A percentile compares a stretch with the other conserved stretches of the same genome.
These are phyloP conservation scores for Kryptopterus vitreolus DNA, from an alignment of 2,797 vertebrate species.

Conservation along the genomic window DNA sequence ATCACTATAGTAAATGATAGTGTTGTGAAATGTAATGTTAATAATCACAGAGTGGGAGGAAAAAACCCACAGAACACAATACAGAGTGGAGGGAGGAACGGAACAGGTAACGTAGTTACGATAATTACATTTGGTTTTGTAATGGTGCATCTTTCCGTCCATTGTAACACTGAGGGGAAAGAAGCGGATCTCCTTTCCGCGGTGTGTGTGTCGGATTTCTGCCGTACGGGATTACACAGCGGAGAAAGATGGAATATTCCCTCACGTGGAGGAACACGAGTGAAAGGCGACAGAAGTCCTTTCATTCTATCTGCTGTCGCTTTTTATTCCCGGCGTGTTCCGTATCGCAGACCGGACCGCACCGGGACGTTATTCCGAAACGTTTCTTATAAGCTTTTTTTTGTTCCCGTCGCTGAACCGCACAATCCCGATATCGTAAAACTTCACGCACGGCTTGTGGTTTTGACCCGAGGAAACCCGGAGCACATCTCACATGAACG, in stretches of 20 bases:
- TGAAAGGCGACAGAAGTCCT: neutral
- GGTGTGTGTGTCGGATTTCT: conserved; percentile 25
- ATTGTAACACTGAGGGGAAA: conserved; percentile 24
- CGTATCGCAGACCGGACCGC: neutral
- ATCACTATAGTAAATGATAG: neutral
- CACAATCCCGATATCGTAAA: conserved; percentile 42
- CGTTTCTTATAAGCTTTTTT: conserved; percentile 20
- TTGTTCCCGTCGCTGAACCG: conserved; percentile 27
- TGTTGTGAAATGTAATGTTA: conserved; percentile 22
- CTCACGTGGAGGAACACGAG: conserved; percentile 6
- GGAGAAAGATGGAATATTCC: neutral
- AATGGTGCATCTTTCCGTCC: conserved; percentile 27
- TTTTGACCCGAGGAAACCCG: conserved; percentile 14
- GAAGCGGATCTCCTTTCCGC: conserved; percentile 20
- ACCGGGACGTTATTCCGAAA: conserved; percentile 15
- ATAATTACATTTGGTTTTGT: conserved; percentile 29
- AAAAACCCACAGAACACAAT: conserved; percentile 28
- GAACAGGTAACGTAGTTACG: conserved; percentile 31
- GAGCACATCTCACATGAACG: conserved; percentile 20
- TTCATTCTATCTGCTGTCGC: conserved; percentile 37
- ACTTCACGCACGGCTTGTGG: conserved; percentile 8
- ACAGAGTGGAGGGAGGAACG: conserved; percentile 20
- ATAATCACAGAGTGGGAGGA: conserved; percentile 18
- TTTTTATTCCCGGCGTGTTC: conserved; percentile 14
- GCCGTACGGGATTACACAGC: conserved; percentile 21